Evolutionary conservation across 2,888 invertebrate genomes (phyloP), one percentile per base, ranked within the genome.

Genomic region (Trichopoda pennipes): DNA sequence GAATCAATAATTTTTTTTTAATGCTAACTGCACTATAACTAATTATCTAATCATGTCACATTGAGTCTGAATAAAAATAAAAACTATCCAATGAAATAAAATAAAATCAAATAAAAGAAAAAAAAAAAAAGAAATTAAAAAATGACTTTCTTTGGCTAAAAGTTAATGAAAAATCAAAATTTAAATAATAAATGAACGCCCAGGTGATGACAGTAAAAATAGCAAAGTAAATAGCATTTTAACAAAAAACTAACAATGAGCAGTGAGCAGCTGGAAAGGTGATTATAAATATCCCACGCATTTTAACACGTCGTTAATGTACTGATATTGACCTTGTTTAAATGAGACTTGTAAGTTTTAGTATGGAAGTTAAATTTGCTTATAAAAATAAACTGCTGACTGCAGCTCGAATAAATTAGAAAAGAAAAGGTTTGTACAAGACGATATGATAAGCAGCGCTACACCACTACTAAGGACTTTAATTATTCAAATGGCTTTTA

Each of bases 311-410:
- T 85, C 75, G 66, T 14, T 17, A 85, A 42, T 63, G 17, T 85
- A 86, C 86, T 90, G 90, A 90, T 90, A 90, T 90, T 90, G 90
- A 90, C 90, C 90, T 90, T 90, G 88, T 90, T 90, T 90, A 86
- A 87, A 89, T 88, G 81, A 83, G 80, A 81, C 84, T 80, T 79
- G 83, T 85, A 60, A 84, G 83, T 69, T 75, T 80, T 63, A 70
- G 76, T 56, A 69, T 75, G 66, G 44, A 82, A 83, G 81, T 80
- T 77, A 75, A 84, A 80, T 72, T 75, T 55, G 70, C 55, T 64
- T 61, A 68, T 79, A 68, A 35, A 51, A 64, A 69, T 49, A 38
- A 73, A 56, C 35, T 47, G 38, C 21, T 38, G 60, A 55, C 60
- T 42, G 23, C 38, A 55, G 23, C 38, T 9, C 16, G 47, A n/a